phyloP scores from a whole-genome alignment of 2,888 invertebrate genomes.

The Lasioglossum figueresi region DNA sequence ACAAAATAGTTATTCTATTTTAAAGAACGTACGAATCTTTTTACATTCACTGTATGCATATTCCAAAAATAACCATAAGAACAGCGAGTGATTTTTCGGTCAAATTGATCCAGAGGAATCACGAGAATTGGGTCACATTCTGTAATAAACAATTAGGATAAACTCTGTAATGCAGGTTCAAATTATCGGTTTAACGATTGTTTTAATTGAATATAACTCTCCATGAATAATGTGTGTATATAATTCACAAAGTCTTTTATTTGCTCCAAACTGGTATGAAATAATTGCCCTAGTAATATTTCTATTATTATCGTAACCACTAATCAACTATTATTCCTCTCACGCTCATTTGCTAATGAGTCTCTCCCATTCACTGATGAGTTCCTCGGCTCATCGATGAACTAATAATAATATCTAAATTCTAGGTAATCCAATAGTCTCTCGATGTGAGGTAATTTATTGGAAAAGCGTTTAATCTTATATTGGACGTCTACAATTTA shows the following conservation, averaged over 20 bases:
- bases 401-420: conserved; percentile 5
- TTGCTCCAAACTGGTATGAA: neutral
- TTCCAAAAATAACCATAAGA: neutral
- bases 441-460: neutral
- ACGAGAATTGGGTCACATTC: neutral
- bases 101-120: neutral
- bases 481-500: neutral
- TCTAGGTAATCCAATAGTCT: neutral
- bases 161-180: neutral
- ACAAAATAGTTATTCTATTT: no score
- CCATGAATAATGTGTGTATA: neutral
- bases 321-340: conserved; percentile 1
- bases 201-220: neutral
- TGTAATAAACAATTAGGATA: neutral
- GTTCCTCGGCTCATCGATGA: neutral
- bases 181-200: neutral
- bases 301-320: neutral
- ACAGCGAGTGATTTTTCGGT: neutral
- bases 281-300: neutral
- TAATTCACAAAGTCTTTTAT: no score
- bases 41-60: no score
- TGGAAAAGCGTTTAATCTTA: neutral
- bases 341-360: neutral
- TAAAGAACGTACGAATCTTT: no score
- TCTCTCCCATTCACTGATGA: neutral